Percentiles rank a stretch among this genome's conserved stretches.
These are phyloP conservation scores for Amiota communis DNA, from an alignment of 2,888 invertebrate genomes.

Conservation along the genomic window DNA sequence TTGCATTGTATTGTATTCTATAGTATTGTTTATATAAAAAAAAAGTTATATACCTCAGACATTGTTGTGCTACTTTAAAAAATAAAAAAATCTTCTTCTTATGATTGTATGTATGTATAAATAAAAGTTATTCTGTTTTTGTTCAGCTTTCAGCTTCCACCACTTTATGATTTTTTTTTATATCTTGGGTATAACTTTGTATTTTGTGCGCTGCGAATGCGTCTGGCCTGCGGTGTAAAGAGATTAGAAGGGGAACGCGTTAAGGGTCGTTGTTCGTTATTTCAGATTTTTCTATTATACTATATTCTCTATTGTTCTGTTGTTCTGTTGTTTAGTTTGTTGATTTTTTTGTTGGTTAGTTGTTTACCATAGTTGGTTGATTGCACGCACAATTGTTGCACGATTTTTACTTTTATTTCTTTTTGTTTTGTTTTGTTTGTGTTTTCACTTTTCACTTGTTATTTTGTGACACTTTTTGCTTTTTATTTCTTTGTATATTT, in stretches of 20 bases:
- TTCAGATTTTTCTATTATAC: background rate
- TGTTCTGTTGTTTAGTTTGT: background rate
- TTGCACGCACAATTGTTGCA: conserved; percentile 1
- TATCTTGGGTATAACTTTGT: background rate
- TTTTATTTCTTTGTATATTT: background rate
- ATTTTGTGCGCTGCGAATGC: too few relatives aligned
- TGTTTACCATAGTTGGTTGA: background rate
- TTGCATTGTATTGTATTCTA: background rate
- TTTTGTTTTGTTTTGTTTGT: conserved; percentile 3
- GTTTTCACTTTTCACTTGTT: conserved; percentile 13
- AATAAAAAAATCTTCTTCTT: background rate
- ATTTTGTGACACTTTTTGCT: background rate
- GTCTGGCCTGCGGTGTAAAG: too few relatives aligned
- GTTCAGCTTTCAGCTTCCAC: background rate
- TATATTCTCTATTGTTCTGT: background rate
- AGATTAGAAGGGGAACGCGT: too few relatives aligned
- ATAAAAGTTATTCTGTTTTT: background rate
- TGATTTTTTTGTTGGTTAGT: background rate
- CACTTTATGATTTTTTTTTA: background rate
- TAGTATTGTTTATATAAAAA: background rate
- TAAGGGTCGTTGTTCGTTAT: conserved; percentile 12
- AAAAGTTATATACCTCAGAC: conserved; percentile 6
- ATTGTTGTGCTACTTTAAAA: background rate
- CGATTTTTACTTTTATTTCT: background rate
- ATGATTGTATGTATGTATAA: too few relatives aligned